Evolutionary conservation across 2,888 invertebrate genomes (phyloP).

Genomic region (Rotaria sp.): DNA sequence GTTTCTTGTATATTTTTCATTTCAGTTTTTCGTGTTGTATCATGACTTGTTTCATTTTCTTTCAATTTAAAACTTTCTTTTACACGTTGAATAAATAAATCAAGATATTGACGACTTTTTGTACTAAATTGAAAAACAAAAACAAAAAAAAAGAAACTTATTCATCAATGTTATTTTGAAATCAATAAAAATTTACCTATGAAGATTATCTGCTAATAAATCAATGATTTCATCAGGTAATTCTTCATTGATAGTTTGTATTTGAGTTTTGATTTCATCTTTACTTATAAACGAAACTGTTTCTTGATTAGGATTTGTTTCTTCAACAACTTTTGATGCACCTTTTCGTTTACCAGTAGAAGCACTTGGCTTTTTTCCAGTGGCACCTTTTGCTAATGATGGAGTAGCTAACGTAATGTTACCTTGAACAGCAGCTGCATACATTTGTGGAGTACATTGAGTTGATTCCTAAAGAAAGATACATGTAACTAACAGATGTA

Average conservation of each 20-base stretch:
- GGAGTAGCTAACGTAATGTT: background rate
- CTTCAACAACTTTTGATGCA: background rate
- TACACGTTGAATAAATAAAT: conserved; percentile 32
- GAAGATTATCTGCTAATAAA: conserved; percentile 66
- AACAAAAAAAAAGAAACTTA: conserved; percentile 33
- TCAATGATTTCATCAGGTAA: conserved; percentile 67
- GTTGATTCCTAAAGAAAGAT: background rate
- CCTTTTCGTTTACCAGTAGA: background rate
- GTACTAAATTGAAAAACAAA: background rate
- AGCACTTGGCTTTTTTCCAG: conserved; percentile 30
- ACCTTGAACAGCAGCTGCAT: conserved; percentile 17
- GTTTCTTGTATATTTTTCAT: conserved; percentile 65
- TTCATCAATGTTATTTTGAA: conserved; percentile 23
- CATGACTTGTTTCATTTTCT: background rate
- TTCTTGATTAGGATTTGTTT: background rate
- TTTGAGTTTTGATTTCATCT: background rate
- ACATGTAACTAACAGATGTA: too few species aligned
- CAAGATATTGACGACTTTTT: conserved; percentile 35
- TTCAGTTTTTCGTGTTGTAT: background rate
- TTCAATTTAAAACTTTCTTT: conserved; percentile 31
- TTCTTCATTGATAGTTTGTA: conserved; percentile 56
- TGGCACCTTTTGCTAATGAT: background rate
- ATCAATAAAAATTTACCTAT: conserved; percentile 59
- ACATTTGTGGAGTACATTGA: conserved; percentile 19
- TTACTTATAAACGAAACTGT: conserved; percentile 33